These are phyloP conservation scores for Lates japonicus DNA, from an alignment of 2,797 vertebrate species.

Conservation along the genomic window DNA sequence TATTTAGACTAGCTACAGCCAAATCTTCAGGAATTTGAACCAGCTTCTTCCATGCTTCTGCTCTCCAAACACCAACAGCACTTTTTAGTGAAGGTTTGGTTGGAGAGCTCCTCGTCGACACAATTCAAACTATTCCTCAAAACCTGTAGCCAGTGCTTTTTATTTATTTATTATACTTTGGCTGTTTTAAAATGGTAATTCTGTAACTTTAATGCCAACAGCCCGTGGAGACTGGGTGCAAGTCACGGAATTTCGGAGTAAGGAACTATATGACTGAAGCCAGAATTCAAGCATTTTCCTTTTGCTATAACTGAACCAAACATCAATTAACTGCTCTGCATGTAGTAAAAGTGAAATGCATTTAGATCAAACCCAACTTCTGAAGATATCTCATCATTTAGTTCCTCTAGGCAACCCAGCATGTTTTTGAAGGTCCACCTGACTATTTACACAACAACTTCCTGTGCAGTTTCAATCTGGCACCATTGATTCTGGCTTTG, in stretches of 20 bases:
- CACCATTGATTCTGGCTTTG: slow-evolving; percentile 56
- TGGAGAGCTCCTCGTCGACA: slow-evolving; percentile 66
- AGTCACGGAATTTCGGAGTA: slow-evolving; percentile 13
- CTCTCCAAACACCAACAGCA: slow-evolving; percentile 63
- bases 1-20: slow-evolving; percentile 53
- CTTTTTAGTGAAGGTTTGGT: slow-evolving; percentile 54
- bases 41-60: slow-evolving; percentile 30
- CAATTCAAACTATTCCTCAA: slow-evolving; percentile 48
- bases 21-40: slow-evolving; percentile 65
- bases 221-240: slow-evolving; percentile 13
- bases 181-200: background rate
- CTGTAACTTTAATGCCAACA: background rate
- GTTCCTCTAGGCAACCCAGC: slow-evolving; percentile 2
- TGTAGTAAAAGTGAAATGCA: too few species aligned
- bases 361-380: slow-evolving; percentile 19
- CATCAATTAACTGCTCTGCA: slow-evolving; percentile 6
- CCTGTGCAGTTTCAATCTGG: slow-evolving; percentile 48
- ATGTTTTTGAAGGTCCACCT: slow-evolving; percentile 52
- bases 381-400: slow-evolving; percentile 21
- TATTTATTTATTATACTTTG: slow-evolving; percentile 22
- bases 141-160: slow-evolving; percentile 37
- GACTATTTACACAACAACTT: too few species aligned
- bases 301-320: background rate
- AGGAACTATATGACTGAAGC: slow-evolving; percentile 12
- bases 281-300: background rate